Base-by-base conservation (phyloP, 1,140 invertebrate species). In the Temnothorax nylanderi region DNA sequence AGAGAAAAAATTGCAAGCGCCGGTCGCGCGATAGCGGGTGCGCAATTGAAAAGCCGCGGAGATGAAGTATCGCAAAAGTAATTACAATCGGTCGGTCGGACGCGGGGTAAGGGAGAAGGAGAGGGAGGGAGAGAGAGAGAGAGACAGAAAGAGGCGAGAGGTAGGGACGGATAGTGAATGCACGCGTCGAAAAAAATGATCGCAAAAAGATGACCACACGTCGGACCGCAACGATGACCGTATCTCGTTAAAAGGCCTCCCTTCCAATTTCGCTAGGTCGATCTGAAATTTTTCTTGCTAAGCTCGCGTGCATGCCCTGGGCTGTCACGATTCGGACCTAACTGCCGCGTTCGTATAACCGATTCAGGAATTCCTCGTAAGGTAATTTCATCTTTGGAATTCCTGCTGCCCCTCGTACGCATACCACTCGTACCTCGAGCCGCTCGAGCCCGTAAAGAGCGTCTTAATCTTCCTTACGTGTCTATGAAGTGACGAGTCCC, bases 301-400 rank as follows among this genome's bases (percentile, higher is more conserved):
- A 93, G 94, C 93, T 95, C 94, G 95, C 95, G 95, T 95, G 95
- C 93, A 90, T 90, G 95, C 95, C 95, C 94, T 92, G 92, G 95
- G 95, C 95, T 93, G 94, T 95, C 94, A 95, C 95, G 95, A 95
- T 95, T 94, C 87, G 89, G 89, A 93, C 89, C 93, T 94, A 94
- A 94, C 94, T 93, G 94, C 94, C 88, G 93, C 92, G 92, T 94
- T 94, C 91, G 92, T 93, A 94, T 91, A 94, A 94, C 93, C 94
- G 92, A 94, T 94, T 95, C 93, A 92, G 91, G 88, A 94, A 94
- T 94, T 95, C 94, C 90, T 93, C 93, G 92, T 94, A 94, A 94
- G 91, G 93, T 91, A 94, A 95, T 95, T 94, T 94, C 91, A 94
- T 93, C 94, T 92, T 93, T 87, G 91, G 94, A 93, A 95, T 94